Conservation (phyloP, 1,140 invertebrate genomes). For the Lycorma delicatula region DNA sequence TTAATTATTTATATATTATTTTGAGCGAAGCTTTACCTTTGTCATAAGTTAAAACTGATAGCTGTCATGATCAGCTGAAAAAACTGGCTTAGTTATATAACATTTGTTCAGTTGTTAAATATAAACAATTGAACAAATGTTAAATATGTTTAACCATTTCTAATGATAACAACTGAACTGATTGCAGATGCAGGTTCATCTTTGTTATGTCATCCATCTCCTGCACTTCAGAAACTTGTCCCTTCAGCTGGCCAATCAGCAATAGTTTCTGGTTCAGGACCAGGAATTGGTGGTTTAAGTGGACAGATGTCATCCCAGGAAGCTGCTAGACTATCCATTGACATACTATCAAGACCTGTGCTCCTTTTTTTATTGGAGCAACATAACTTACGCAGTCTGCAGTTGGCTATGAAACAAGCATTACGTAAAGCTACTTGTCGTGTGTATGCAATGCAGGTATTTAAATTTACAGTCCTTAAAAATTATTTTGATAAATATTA, state of each 20-base stretch:
- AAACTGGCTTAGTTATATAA: no score
- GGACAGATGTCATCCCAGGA: constrained; percentile 30
- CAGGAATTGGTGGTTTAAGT: no score
- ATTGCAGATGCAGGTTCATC: no score
- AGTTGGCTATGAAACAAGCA: constrained; percentile 74
- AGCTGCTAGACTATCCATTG: constrained; percentile 38
- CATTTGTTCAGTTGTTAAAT: no score
- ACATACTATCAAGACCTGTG: constrained; percentile 54
- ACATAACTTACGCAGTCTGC: constrained; percentile 71
- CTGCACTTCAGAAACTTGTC: constrained; percentile 61
- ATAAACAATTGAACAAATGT: no score
- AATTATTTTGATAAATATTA: not conserved
- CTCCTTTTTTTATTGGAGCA: constrained; percentile 78
- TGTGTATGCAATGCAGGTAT: constrained; percentile 69
- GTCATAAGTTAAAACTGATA: no score
- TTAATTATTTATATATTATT: no score
- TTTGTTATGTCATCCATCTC: constrained; percentile 72
- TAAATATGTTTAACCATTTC: no score
- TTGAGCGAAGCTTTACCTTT: no score
- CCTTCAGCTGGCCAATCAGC: constrained; percentile 49
- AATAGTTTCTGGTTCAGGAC: constrained; percentile 40
- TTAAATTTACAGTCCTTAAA: not conserved
- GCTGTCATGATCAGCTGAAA: no score
- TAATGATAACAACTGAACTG: no score
- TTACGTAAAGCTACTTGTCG: constrained; percentile 74